A percentile compares a stretch with the other conserved stretches of the same genome.
Conservation (phyloP, 2,113 vertebrate species). For the Rhea americana region DNA sequence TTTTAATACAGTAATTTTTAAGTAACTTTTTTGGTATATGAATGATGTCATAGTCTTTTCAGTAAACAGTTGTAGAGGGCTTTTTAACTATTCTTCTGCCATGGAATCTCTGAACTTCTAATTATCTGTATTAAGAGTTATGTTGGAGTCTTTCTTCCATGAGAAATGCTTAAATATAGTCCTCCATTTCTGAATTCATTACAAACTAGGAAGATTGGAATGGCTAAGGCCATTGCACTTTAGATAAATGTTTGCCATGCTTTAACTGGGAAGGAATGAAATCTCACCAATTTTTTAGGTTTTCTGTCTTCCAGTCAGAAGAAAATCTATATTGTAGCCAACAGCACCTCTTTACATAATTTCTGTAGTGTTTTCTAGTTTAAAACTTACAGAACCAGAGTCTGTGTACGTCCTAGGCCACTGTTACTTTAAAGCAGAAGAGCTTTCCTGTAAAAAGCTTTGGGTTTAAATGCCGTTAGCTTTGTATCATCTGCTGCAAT, state of each 20-base stretch:
- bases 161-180: neutral
- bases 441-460: neutral
- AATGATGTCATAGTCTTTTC: neutral
- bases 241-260: neutral
- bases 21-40: neutral
- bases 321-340: neutral
- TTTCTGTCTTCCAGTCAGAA: neutral
- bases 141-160: neutral
- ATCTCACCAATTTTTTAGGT: neutral
- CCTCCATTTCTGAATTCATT: neutral
- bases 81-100: neutral
- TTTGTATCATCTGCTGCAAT: neutral
- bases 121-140: neutral
- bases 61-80: neutral
- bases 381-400: neutral
- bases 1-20: neutral
- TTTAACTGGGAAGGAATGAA: neutral
- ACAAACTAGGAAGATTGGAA: neutral
- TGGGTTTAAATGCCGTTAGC: neutral
- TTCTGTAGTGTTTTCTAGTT: neutral
- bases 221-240: neutral
- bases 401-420: neutral
- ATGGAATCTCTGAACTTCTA: neutral
- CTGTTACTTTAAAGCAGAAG: neutral
- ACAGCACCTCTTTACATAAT: neutral